Base-by-base conservation (phyloP, 2,797 vertebrate species). In the Psittacula echo region DNA sequence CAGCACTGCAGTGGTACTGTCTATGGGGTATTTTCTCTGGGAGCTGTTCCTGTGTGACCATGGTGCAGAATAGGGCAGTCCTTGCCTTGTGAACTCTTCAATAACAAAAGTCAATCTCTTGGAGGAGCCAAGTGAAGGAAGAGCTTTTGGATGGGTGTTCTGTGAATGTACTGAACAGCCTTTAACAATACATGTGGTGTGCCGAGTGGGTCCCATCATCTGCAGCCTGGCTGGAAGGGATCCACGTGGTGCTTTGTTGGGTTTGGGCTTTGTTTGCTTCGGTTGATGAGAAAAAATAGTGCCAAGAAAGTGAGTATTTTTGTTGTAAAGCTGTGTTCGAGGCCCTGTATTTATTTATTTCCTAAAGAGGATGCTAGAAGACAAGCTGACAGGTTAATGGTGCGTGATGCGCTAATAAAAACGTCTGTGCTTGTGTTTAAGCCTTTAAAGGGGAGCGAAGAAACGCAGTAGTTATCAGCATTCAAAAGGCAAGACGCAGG, bases 351-450 rank as follows among this genome's bases (percentile, higher is more conserved):
- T 51, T 85, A 6, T 50, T 37, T 22, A 26, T 48, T 27, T 60
- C 77, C 53, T 54, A 7, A 30, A 47, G 89, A 73, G 89, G 56
- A 50, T 54, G 1, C 2, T n/a, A 71, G 84, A 53, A 87, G 78
- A 54, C 27, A 34, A 93, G 67, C 58, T 92, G 91, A 53, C 91
- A 78, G 27, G 76, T 39, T 93, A 94, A 87, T 56, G 74, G 70
- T 74, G 68, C 83, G 3, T 78, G 74, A 61, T 95, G 94, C 94
- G 94, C 42, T 97, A 90, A 97, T 97, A 56, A 93, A 92, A 97
- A 91, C 89, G 95, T 96, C 97, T 88, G 95, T 96, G 93, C 90
- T 89, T 96, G 83, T 73, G 66, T 82, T 95, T 96, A 94, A 97
- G 97, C 97, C 93, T 94, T 95, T 94, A 92, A 80, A 95, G 97